phyloP scores from a whole-genome alignment of 2,797 vertebrate genomes.

The Ceryle rudis region DNA sequence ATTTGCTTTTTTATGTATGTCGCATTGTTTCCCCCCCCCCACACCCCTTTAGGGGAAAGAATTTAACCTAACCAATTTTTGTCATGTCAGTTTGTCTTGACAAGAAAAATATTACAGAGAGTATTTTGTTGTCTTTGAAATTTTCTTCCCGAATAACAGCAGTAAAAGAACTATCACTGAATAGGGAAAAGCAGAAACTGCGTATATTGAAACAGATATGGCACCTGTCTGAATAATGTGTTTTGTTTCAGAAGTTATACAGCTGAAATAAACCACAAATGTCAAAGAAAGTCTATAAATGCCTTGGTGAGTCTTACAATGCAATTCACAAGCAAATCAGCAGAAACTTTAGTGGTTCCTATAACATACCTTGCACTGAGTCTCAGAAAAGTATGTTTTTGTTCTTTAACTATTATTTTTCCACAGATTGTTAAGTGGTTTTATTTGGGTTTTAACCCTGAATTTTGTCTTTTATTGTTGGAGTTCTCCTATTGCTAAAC shows the following conservation, averaged over 20 bases:
- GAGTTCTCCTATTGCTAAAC: background rate
- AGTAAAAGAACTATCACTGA: background rate
- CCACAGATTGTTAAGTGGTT: background rate
- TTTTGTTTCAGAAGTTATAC: background rate
- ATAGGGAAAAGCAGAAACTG: background rate
- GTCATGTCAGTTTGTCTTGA: background rate
- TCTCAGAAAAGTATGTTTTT: background rate
- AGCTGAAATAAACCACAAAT: background rate
- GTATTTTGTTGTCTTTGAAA: background rate
- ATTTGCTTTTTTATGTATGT: background rate
- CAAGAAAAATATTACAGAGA: background rate
- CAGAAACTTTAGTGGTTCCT: background rate
- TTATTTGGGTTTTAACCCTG: background rate
- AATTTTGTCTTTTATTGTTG: background rate
- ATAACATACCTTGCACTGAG: background rate
- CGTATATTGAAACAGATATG: background rate
- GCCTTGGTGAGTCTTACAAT: background rate
- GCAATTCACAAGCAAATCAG: background rate
- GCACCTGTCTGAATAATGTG: slow-evolving; percentile 51
- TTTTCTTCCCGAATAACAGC: background rate
- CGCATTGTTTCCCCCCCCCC: background rate
- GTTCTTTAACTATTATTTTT: background rate
- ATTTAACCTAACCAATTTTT: background rate
- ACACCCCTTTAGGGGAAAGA: background rate
- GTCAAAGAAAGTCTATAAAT: background rate